Evolutionary conservation across 2,888 invertebrate species (phyloP).

Genomic region (Formica aserva): DNA sequence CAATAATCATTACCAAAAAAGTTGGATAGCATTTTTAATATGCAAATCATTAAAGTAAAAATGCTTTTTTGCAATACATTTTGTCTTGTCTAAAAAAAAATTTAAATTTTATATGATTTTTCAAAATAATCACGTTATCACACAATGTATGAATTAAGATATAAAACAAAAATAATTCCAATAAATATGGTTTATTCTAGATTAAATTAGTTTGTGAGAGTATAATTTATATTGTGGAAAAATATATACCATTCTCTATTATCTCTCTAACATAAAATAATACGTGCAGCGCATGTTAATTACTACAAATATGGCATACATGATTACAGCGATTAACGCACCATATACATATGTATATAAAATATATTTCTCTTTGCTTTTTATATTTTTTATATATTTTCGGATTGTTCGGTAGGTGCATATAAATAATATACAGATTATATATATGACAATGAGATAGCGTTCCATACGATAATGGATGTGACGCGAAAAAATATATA

Average conservation of each 20-base stretch:
- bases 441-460: conserved; percentile 13
- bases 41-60: not conserved
- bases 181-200: not conserved
- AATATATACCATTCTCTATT: conserved; percentile 2
- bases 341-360: not conserved
- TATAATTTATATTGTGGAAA: conserved; percentile 12
- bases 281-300: conserved; percentile 22
- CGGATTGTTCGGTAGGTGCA: conserved; percentile 22
- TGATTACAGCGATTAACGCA: conserved; percentile 27
- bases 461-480: conserved; percentile 26
- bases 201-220: conserved; percentile 15
- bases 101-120: not conserved
- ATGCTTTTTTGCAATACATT: not conserved
- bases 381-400: conserved; percentile 31
- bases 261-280: conserved; percentile 24
- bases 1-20: not conserved
- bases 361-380: conserved; percentile 26
- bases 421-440: conserved; percentile 17
- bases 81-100: no score
- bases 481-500: conserved; percentile 13
- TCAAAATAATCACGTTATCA: not conserved
- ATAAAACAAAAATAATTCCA: not conserved
- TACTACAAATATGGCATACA: conserved; percentile 26
- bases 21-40: not conserved
- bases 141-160: not conserved